Evolutionary conservation across 2,113 vertebrate species (phyloP), one percentile per base, ranked within the genome.

Genomic region (Glaucomys volans): DNA sequence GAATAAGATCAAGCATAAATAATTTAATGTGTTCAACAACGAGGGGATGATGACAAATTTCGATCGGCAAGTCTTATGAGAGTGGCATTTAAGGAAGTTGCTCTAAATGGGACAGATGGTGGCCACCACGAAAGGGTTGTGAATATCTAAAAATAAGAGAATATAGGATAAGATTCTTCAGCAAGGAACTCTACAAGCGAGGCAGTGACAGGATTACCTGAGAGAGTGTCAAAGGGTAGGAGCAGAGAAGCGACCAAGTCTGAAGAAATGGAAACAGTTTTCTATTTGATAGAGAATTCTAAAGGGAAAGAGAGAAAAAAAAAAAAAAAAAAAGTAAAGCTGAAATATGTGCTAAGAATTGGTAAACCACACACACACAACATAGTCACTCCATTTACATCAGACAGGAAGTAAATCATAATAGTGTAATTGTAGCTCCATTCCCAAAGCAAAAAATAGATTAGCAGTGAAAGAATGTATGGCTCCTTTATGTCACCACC

Each of bases 111-210:
- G 6, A 47, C 11, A 50, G 67, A 90, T n/a, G 10, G 5, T 67
- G 40, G 7, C 0, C 13, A 16, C 2, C n/a, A 50, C 64, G 1
- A 44, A 28, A 74, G 8, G 59, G 75, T 5, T n/a, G 0, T 22
- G 18, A 86, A 86, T 50, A 69, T 2, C 30, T 80, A 50, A 59
- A 30, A 37, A 22, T 3, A 40, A 52, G 10, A 81, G 1, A 52
- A 81, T 67, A 13, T 37, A 83, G 4, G 32, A 37, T 69, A 22
- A 59, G 35, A 77, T 66, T n/a, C 35, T 62, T 76, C 16, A 37
- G 50, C 20, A 76, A 54, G 30, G 2, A 67, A 42, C 8, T 75
- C 3, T 8, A 67, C 62, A 5, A 4, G 5, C 64, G 13, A 62
- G 37, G 24, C 28, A 66, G 42, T 74, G 30, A 44, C 22, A 77